Base-by-base conservation (phyloP, 2,797 vertebrate species). In the Danionella dracula region DNA sequence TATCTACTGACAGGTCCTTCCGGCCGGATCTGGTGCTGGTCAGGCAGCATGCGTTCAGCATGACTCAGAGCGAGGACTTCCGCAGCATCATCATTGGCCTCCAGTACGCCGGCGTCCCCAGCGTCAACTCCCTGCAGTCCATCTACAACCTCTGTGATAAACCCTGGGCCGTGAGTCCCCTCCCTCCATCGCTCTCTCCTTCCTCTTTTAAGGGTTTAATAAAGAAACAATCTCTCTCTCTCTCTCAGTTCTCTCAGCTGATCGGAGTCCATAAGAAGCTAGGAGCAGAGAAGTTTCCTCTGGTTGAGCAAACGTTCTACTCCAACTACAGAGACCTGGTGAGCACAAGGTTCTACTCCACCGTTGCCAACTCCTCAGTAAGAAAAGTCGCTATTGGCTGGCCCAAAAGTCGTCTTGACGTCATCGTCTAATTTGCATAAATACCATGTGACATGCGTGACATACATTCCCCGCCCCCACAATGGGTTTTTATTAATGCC, bases 281-380 rank as follows among this genome's bases (percentile, higher is more conserved):
- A 78, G 96, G 96, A 67, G 82, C 90, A 3, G 96, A 98, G 51
- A 97, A 92, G 81, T 98, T 99, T 60, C 97, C 96, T 20, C 88
- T 99, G 15, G 96, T 99, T 44, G 93, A 97, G 70, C 97, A 99
- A 79, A 96, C 93, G 0, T 99, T 95, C 87, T 99, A 99, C 73
- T 94, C 97, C n/a, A 98, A 99, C 86, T 94, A 99, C 83, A 96
- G 86, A 86, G 96, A 99, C 87, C 99, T 99, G 97, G 97, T 99
- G 90, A 59, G 93, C 85, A 57, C n/a, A n/a, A n/a, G n/a, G n/a
- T n/a, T n/a, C n/a, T n/a, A n/a, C n/a, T n/a, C n/a, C n/a, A n/a
- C n/a, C n/a, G n/a, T n/a, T n/a, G n/a, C n/a, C n/a, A n/a, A n/a
- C n/a, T n/a, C n/a, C n/a, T n/a, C n/a, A n/a, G n/a, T n/a, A n/a